These are phyloP conservation scores for Loris lydekkerianus DNA, from an alignment of 2,797 vertebrate species.

Conservation along the genomic window DNA sequence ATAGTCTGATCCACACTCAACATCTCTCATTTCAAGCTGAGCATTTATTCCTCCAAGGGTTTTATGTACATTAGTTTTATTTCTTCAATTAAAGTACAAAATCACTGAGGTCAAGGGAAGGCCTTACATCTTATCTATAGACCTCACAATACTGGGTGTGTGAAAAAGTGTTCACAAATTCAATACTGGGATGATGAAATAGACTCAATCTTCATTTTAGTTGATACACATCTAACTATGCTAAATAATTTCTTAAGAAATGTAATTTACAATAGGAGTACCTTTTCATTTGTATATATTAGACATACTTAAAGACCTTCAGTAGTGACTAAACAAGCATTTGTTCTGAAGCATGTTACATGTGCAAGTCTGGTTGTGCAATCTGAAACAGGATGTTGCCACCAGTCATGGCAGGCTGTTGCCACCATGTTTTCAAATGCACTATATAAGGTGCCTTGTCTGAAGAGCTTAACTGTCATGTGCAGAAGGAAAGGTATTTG, in stretches of 20 bases:
- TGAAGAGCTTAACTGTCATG: not conserved
- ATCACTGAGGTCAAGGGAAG: not conserved
- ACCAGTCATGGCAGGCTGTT: not conserved
- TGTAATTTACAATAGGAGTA: not conserved
- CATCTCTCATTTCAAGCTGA: slow-evolving; percentile 16
- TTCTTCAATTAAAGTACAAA: not conserved
- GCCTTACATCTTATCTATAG: not conserved
- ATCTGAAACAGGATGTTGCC: not conserved
- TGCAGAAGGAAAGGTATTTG: not conserved
- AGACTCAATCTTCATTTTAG: not conserved
- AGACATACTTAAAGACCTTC: not conserved
- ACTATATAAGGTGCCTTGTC: not conserved
- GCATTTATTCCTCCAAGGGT: not conserved
- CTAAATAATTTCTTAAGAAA: slow-evolving; percentile 40
- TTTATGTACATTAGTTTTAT: not conserved
- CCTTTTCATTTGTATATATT: not conserved
- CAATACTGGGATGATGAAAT: not conserved
- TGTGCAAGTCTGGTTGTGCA: not conserved
- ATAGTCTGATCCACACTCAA: not conserved
- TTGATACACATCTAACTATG: not conserved
- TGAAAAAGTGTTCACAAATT: not conserved
- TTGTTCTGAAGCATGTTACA: not conserved
- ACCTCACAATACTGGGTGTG: not conserved
- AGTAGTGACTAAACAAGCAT: not conserved
- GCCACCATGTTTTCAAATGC: not conserved